A percentile compares a stretch with the other conserved stretches of the same genome.
phyloP scores from a whole-genome alignment of 1,140 invertebrate genomes.

The Cecropterus lyciades region DNA sequence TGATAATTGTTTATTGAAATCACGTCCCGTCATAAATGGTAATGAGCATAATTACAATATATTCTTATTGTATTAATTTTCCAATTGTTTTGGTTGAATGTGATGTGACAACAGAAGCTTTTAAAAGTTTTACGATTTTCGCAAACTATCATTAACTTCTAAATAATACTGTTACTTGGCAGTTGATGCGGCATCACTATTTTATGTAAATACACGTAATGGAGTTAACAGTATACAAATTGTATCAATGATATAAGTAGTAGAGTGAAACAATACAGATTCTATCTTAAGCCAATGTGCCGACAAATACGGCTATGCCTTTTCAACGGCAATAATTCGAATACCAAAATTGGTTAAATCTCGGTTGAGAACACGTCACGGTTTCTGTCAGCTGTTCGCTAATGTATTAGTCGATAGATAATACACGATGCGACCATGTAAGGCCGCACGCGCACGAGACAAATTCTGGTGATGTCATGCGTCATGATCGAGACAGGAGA shows the following conservation, averaged over 20 bases:
- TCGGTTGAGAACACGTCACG: slow-evolving; percentile 55
- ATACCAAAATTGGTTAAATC: slow-evolving; percentile 50
- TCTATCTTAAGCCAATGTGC: background rate
- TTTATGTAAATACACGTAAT: too few relatives aligned
- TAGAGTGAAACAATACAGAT: background rate
- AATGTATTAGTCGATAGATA: slow-evolving; percentile 63
- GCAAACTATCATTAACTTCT: background rate
- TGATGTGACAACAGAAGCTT: background rate
- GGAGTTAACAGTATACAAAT: too few relatives aligned
- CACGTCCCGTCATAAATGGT: background rate
- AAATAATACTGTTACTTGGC: background rate
- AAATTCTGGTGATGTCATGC: slow-evolving; percentile 71
- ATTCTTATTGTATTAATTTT: too few relatives aligned
- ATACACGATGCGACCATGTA: slow-evolving; percentile 71
- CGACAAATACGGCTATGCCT: background rate
- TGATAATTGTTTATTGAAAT: slow-evolving; percentile 7
- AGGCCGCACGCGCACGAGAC: slow-evolving; percentile 62
- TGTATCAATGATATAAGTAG: background rate
- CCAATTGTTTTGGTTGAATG: too few relatives aligned
- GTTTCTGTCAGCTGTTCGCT: slow-evolving; percentile 64
- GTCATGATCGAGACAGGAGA: slow-evolving; percentile 28
- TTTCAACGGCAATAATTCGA: slow-evolving; percentile 11
- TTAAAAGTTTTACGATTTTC: background rate
- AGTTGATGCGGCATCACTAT: too few relatives aligned
- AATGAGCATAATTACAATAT: too few relatives aligned